A percentile compares a stretch with the other conserved stretches of the same genome.
phyloP scores from a whole-genome alignment of 1,140 invertebrate genomes.

The Halyomorpha halys region DNA sequence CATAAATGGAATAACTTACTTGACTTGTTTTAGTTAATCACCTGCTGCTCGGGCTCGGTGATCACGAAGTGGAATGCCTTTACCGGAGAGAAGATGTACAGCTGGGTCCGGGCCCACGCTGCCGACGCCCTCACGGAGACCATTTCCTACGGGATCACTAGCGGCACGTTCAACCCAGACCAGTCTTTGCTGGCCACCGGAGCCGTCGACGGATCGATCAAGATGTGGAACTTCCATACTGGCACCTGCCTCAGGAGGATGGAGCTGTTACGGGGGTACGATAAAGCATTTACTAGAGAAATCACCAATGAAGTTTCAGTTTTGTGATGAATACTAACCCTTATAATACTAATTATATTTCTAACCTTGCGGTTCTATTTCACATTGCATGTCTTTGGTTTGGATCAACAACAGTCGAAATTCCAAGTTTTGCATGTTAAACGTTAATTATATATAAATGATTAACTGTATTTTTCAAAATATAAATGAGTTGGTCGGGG shows the following conservation, averaged over 20 bases:
- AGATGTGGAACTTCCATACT: conserved; percentile 72
- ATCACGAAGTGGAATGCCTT: conserved; percentile 46
- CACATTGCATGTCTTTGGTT: no score
- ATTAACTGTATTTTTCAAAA: no score
- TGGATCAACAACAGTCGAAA: no score
- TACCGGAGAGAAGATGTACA: conserved; percentile 44
- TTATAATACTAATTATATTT: no score
- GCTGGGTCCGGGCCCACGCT: conserved; percentile 53
- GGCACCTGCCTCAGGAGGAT: conserved; percentile 49
- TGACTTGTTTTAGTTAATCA: not conserved
- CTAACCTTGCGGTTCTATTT: no score
- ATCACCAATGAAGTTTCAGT: no score
- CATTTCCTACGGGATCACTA: conserved; percentile 59
- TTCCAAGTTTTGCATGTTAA: no score
- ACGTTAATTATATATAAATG: no score
- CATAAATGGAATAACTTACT: not conserved
- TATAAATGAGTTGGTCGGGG: no score
- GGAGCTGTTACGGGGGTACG: no score
- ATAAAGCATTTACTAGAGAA: no score
- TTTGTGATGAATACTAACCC: no score
- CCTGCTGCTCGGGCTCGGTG: not conserved
- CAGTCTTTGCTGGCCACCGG: conserved; percentile 58
- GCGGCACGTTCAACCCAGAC: conserved; percentile 59
- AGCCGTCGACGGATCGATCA: conserved; percentile 42
- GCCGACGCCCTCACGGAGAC: conserved; percentile 46